phyloP scores from a whole-genome alignment of 1,140 invertebrate genomes.

The Camponotus floridanus region DNA sequence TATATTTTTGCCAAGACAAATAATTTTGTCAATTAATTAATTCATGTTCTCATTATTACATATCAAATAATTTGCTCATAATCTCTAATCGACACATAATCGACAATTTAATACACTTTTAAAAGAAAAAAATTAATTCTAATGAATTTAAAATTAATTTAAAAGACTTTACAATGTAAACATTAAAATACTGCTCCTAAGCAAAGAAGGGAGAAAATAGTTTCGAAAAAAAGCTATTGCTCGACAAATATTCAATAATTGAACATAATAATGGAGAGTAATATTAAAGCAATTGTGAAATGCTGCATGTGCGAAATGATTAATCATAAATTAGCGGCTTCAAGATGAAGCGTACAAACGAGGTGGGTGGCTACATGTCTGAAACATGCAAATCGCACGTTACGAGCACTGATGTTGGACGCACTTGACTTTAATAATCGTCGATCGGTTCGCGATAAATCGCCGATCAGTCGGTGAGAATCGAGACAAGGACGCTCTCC shows the following conservation, averaged over 20 bases:
- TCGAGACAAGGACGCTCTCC: neutral
- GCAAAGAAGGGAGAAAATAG: neutral
- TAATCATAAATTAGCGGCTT: slow-evolving; percentile 14
- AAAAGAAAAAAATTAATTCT: too few species aligned
- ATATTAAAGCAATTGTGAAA: neutral
- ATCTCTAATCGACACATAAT: too few species aligned
- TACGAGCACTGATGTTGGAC: slow-evolving; percentile 30
- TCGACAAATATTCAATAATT: neutral
- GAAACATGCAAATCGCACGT: slow-evolving; percentile 44
- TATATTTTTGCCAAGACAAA: too few species aligned
- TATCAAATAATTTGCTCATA: too few species aligned
- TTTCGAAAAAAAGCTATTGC: neutral
- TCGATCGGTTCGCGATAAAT: slow-evolving; percentile 71
- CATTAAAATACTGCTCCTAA: neutral
- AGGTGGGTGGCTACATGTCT: slow-evolving; percentile 40
- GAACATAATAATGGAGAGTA: neutral
- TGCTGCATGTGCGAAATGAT: neutral
- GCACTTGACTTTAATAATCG: slow-evolving; percentile 66
- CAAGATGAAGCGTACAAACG: slow-evolving; percentile 25
- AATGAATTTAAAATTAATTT: too few species aligned
- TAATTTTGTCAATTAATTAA: too few species aligned
- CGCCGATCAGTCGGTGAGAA: slow-evolving; percentile 55
- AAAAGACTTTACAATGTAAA: neutral
- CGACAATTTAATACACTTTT: too few species aligned
- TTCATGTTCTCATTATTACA: too few species aligned